These are phyloP conservation scores for Anodontia alba DNA, from an alignment of 2,888 invertebrate genomes.

Conservation along the genomic window DNA sequence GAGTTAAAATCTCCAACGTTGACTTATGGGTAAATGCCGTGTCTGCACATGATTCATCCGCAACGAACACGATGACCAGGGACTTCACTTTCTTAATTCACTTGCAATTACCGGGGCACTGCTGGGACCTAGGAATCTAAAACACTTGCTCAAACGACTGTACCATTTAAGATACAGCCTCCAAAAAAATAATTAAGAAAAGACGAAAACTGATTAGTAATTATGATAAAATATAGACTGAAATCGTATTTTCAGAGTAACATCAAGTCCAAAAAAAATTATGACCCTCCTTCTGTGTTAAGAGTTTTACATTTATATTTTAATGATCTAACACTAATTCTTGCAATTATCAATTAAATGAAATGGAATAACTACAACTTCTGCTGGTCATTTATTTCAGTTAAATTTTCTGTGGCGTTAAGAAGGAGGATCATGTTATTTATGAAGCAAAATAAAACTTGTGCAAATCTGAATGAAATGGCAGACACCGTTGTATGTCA, in stretches of 20 bases:
- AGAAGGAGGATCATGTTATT: not conserved
- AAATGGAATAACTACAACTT: not conserved
- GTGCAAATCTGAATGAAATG: too few species aligned
- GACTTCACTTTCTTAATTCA: not conserved
- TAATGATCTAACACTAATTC: not conserved
- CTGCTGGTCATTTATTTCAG: too few species aligned
- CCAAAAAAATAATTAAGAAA: not conserved
- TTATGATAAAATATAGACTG: not conserved
- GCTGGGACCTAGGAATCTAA: not conserved
- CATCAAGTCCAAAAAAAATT: too few species aligned
- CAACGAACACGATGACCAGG: not conserved
- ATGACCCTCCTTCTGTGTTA: not conserved
- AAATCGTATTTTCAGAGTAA: too few species aligned
- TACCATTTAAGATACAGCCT: not conserved
- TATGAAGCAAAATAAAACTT: not conserved
- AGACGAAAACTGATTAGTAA: not conserved
- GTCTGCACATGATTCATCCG: slow-evolving; percentile 1
- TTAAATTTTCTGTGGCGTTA: too few species aligned
- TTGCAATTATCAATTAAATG: not conserved
- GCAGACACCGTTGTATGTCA: not conserved
- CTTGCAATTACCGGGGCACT: not conserved
- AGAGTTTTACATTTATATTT: too few species aligned
- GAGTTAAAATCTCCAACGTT: slow-evolving; percentile 2
- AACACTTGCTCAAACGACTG: not conserved
- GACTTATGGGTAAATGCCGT: not conserved